A percentile compares a stretch with the other conserved stretches of the same genome.
Evolutionary conservation across 2,113 vertebrate genomes (phyloP).

Genomic region (Mugil cephalus): DNA sequence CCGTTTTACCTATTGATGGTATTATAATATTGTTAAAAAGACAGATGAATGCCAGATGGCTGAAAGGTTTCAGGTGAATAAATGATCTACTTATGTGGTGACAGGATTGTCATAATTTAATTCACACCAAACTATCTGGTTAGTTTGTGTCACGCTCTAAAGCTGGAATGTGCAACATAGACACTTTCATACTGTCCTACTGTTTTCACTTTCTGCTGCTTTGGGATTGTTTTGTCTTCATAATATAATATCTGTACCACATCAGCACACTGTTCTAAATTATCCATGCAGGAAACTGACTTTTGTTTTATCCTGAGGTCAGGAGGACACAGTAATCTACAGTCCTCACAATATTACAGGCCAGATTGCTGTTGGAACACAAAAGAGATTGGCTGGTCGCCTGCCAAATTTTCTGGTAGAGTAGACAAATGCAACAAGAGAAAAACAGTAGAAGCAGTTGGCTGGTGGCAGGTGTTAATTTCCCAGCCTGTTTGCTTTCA

Average conservation of each 20-base stretch:
- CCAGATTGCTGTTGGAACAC: constrained; percentile 39
- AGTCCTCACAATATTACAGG: constrained; percentile 14
- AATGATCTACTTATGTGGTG: neutral
- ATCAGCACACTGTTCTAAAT: constrained; percentile 20
- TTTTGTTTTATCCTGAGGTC: constrained; percentile 38
- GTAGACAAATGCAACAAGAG: constrained; percentile 49
- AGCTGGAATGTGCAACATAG: neutral
- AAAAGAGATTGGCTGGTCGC: constrained; percentile 45
- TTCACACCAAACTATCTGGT: neutral
- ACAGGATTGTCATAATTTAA: neutral
- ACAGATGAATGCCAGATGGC: neutral
- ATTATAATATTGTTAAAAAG: neutral
- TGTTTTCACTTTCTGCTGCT: constrained; percentile 6
- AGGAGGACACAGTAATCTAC: constrained; percentile 20
- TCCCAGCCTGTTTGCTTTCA: constrained; percentile 55
- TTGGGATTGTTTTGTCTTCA: constrained; percentile 17
- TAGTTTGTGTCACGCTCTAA: neutral
- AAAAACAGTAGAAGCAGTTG: constrained; percentile 58
- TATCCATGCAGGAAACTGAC: constrained; percentile 6
- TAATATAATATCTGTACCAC: neutral
- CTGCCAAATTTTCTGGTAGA: constrained; percentile 57
- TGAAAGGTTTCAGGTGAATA: neutral
- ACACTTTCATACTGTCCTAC: constrained; percentile 1
- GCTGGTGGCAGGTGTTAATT: constrained; percentile 72
- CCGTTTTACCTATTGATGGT: constrained; percentile 1